phyloP scores from a whole-genome alignment of 2,113 vertebrate species.

The Scortum barcoo region DNA sequence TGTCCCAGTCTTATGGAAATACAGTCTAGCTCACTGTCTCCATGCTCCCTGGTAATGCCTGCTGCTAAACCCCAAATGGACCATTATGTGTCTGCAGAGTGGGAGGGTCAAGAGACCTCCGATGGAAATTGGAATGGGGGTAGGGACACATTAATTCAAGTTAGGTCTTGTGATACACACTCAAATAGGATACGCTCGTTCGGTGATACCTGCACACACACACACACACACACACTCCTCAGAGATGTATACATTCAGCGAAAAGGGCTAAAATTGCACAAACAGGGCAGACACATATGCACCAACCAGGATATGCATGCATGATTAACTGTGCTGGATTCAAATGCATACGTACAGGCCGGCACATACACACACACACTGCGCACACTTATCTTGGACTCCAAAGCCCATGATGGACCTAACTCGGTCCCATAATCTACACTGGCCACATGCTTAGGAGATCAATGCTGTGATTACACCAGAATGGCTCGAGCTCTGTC shows the following conservation, averaged over 20 bases:
- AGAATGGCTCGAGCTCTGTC: slow-evolving; percentile 52
- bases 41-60: slow-evolving; percentile 69
- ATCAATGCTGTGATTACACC: slow-evolving; percentile 72
- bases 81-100: slow-evolving; percentile 80
- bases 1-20: slow-evolving; percentile 84
- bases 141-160: slow-evolving; percentile 77
- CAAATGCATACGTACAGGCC: not conserved
- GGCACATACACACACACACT: not conserved
- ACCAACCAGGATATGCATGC: slow-evolving; percentile 36
- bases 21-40: slow-evolving; percentile 70
- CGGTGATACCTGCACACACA: slow-evolving; percentile 22
- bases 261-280: slow-evolving; percentile 51
- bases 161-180: slow-evolving; percentile 49
- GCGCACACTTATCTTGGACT: slow-evolving; percentile 42
- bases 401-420: slow-evolving; percentile 64
- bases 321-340: slow-evolving; percentile 51
- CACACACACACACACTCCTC: slow-evolving; percentile 9
- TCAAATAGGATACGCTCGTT: slow-evolving; percentile 48
- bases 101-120: slow-evolving; percentile 80
- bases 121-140: slow-evolving; percentile 76
- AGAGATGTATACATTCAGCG: slow-evolving; percentile 35
- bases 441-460: slow-evolving; percentile 62
- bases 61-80: slow-evolving; percentile 81
- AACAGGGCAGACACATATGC: slow-evolving; percentile 15
- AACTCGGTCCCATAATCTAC: slow-evolving; percentile 67